Percentiles rank a stretch among this genome's conserved stretches.
Evolutionary conservation across 1,140 invertebrate species (phyloP).

Genomic region (Vollenhovia emeryi): DNA sequence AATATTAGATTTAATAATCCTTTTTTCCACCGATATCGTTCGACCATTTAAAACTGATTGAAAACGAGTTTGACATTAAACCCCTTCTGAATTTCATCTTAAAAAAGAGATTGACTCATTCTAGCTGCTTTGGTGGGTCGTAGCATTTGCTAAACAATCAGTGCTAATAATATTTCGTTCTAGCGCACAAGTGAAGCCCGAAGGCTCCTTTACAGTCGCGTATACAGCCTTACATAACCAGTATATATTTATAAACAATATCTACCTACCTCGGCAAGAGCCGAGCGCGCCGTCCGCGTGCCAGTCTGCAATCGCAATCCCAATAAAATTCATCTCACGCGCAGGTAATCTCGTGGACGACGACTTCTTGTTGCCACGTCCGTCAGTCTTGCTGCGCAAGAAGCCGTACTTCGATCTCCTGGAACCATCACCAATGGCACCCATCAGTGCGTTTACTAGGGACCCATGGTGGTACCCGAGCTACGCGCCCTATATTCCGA

Average conservation of each 20-base stretch:
- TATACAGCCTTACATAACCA: slow-evolving; percentile 23
- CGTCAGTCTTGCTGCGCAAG: slow-evolving; percentile 83
- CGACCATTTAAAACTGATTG: no score
- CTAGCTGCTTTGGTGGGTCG: background rate
- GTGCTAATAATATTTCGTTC: slow-evolving; percentile 55
- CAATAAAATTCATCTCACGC: slow-evolving; percentile 12
- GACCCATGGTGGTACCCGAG: slow-evolving; percentile 95
- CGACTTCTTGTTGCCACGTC: slow-evolving; percentile 74
- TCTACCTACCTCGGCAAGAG: slow-evolving; percentile 1
- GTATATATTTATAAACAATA: slow-evolving; percentile 57
- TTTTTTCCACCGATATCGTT: no score
- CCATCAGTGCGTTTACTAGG: slow-evolving; percentile 91
- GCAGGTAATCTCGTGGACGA: slow-evolving; percentile 81
- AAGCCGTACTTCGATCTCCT: slow-evolving; percentile 91
- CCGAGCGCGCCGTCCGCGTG: background rate
- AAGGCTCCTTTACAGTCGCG: slow-evolving; percentile 23
- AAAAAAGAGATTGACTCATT: slow-evolving; percentile 1
- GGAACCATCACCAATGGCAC: slow-evolving; percentile 91
- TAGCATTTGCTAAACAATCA: slow-evolving; percentile 46
- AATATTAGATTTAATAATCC: no score
- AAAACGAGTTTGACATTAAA: no score
- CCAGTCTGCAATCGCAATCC: slow-evolving; percentile 35
- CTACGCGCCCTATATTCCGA: slow-evolving; percentile 89
- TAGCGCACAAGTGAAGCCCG: slow-evolving; percentile 1
- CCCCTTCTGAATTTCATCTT: background rate